Evolutionary conservation across 2,113 vertebrate species (phyloP).

Genomic region (Oncorhynchus keta): DNA sequence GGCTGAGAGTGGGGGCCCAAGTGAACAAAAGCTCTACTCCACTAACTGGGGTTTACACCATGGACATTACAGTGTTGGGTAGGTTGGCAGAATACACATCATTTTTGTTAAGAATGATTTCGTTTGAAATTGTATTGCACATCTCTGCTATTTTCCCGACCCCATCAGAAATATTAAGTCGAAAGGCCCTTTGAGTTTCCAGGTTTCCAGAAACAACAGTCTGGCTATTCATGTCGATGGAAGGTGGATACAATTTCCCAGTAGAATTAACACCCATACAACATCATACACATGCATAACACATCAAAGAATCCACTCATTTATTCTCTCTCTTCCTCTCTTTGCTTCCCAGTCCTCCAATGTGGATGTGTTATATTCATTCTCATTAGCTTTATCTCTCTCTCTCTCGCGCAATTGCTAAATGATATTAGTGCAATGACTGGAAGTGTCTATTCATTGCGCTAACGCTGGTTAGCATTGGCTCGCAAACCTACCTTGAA

Average conservation of each 20-base stretch:
- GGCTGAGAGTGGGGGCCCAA: conserved; percentile 72
- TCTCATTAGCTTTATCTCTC: conserved; percentile 67
- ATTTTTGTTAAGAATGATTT: background rate
- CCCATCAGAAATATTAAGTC: conserved; percentile 79
- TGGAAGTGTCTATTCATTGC: too few species aligned
- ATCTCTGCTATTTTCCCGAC: conserved; percentile 66
- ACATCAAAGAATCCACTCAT: too few species aligned
- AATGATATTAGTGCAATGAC: too few species aligned
- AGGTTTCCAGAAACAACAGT: conserved; percentile 73
- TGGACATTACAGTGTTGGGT: conserved; percentile 79
- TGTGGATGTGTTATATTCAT: conserved; percentile 62
- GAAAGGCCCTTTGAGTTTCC: conserved; percentile 71
- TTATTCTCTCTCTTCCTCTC: background rate
- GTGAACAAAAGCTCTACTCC: conserved; percentile 51
- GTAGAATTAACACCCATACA: too few species aligned
- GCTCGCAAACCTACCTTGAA: too few species aligned
- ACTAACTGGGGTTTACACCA: conserved; percentile 73
- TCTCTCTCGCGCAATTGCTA: too few species aligned
- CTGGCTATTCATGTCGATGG: conserved; percentile 82
- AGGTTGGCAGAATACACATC: conserved; percentile 21
- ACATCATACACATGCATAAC: too few species aligned
- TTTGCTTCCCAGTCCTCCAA: conserved; percentile 72
- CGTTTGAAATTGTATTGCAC: background rate
- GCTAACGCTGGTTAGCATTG: too few species aligned
- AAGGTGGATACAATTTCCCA: conserved; percentile 73